Conservation (phyloP, 2,888 invertebrate genomes). For the Empis livida region DNA sequence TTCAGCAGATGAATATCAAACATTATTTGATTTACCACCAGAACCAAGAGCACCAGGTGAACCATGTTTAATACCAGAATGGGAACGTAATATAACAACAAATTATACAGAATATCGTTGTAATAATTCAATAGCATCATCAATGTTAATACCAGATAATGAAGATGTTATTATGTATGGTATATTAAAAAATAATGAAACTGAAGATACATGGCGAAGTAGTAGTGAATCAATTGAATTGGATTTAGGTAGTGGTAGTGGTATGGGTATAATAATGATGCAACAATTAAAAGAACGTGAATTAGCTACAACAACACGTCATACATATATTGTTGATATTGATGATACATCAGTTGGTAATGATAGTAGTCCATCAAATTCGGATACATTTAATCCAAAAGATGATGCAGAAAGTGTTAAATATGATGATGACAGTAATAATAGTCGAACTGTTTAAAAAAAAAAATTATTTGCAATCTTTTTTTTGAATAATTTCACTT, state of each 20-base stretch:
- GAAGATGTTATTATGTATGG: background rate
- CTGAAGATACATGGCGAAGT: slow-evolving; percentile 6
- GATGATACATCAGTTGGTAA: slow-evolving; percentile 18
- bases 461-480: no score
- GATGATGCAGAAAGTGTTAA: slow-evolving; percentile 30
- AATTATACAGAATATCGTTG: slow-evolving; percentile 4
- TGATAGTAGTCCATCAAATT: background rate
- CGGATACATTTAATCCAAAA: slow-evolving; percentile 22
- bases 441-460: no score
- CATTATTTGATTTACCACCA: background rate
- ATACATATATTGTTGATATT: slow-evolving; percentile 19
- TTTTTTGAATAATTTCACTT: no score
- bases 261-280: slow-evolving; percentile 14
- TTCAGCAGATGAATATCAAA: background rate
- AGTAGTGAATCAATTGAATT: slow-evolving; percentile 12
- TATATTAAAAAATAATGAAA: background rate
- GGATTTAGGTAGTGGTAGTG: slow-evolving; percentile 15
- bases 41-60: slow-evolving; percentile 16
- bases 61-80: slow-evolving; percentile 9
- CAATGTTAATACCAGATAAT: slow-evolving; percentile 8
- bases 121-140: background rate
- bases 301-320: slow-evolving; percentile 24
- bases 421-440: slow-evolving; percentile 11
- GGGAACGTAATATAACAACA: slow-evolving; percentile 10
- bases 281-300: slow-evolving; percentile 13